Evolutionary conservation across 2,888 invertebrate species (phyloP).

Genomic region (Thera obeliscata): DNA sequence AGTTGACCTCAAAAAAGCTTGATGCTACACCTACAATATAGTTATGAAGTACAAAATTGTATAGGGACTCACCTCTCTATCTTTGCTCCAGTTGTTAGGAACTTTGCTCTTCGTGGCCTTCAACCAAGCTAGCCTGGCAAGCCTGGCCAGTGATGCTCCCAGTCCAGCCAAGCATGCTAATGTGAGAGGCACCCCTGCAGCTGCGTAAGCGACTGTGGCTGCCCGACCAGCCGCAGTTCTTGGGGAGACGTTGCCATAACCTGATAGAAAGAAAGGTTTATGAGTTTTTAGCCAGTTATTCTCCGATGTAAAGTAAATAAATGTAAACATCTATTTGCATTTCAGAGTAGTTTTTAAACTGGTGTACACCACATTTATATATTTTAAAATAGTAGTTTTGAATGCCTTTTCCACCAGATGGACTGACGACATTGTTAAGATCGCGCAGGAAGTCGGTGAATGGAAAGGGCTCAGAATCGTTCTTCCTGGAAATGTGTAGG

Average conservation of each 20-base stretch:
- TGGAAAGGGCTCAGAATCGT: no score
- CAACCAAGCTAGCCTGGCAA: constrained; percentile 87
- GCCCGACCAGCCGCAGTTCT: constrained; percentile 92
- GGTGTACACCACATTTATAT: no score
- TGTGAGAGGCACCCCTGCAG: constrained; percentile 94
- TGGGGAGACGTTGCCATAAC: constrained; percentile 94
- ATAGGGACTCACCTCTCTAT: constrained; percentile 61
- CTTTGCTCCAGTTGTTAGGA: constrained; percentile 73
- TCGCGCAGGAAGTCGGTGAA: no score
- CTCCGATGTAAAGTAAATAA: no score
- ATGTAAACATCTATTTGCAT: no score
- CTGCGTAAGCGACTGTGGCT: constrained; percentile 93
- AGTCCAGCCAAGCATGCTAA: constrained; percentile 93
- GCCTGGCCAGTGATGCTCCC: constrained; percentile 91
- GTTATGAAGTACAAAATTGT: neutral
- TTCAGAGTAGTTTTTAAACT: no score
- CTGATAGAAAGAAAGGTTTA: constrained; percentile 67
- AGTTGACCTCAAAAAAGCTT: no score
- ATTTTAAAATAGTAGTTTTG: no score
- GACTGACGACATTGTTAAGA: no score
- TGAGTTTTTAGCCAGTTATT: neutral
- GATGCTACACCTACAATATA: neutral
- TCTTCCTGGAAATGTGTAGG: no score
- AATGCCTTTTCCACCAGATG: no score
- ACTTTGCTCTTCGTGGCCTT: constrained; percentile 72